Conservation (phyloP, 2,113 vertebrate genomes). For the Columbina picui region DNA sequence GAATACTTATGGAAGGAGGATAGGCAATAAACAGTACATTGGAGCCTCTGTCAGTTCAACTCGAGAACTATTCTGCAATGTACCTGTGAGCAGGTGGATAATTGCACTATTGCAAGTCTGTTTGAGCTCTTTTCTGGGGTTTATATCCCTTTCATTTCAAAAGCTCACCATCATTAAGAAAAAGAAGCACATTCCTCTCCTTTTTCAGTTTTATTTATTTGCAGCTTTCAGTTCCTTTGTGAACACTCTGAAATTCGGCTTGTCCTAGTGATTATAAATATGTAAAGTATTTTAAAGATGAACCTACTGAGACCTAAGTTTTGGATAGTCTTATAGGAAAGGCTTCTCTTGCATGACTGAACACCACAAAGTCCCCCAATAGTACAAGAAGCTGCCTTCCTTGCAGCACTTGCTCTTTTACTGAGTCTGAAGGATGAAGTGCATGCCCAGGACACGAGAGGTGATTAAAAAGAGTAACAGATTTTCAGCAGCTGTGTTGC, state of each 20-base stretch:
- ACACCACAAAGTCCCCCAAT: background rate
- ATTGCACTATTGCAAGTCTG: background rate
- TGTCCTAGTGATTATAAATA: background rate
- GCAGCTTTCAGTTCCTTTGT: background rate
- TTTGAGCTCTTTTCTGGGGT: background rate
- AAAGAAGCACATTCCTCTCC: background rate
- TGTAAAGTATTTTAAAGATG: background rate
- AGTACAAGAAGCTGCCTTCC: background rate
- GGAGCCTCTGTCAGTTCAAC: background rate
- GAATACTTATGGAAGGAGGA: background rate
- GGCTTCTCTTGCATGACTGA: background rate
- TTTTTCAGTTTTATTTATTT: background rate
- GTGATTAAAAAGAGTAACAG: constrained; percentile 57
- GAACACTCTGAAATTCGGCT: background rate
- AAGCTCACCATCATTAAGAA: background rate
- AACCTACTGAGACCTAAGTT: background rate
- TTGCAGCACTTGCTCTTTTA: background rate
- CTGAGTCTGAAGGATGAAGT: constrained; percentile 15
- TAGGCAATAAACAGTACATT: background rate
- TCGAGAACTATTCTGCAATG: background rate
- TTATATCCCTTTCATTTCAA: background rate
- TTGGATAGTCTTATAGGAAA: background rate
- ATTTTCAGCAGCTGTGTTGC: constrained; percentile 56
- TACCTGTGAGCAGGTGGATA: background rate
- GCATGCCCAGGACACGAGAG: background rate